phyloP scores from a whole-genome alignment of 1,140 invertebrate genomes.

The Philotrypesis tridentata region DNA sequence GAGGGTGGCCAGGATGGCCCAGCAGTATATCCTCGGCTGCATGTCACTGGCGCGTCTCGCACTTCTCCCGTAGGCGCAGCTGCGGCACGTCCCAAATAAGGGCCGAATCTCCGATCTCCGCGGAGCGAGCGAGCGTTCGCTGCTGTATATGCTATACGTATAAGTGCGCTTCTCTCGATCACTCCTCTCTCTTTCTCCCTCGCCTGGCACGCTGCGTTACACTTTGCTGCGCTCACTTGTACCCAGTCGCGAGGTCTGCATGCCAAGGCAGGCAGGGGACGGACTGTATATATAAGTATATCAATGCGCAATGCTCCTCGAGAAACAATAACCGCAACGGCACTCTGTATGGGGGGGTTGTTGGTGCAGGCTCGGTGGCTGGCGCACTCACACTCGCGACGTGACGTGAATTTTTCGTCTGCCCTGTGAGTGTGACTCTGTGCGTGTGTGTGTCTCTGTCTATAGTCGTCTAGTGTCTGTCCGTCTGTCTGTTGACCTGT shows the following conservation, averaged over 20 bases:
- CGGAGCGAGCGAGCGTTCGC: too few relatives aligned
- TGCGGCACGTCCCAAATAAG: constrained; percentile 25
- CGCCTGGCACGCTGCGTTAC: neutral
- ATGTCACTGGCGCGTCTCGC: constrained; percentile 48
- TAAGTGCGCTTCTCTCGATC: neutral
- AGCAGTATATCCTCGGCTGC: constrained; percentile 66
- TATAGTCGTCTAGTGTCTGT: too few relatives aligned
- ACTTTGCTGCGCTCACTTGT: neutral
- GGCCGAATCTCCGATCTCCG: neutral
- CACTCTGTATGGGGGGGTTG: too few relatives aligned
- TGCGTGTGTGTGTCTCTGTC: too few relatives aligned
- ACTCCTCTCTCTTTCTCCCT: neutral
- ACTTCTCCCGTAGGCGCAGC: neutral
- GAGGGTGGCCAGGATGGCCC: constrained; percentile 59
- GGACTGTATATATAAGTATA: neutral
- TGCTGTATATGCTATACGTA: too few relatives aligned
- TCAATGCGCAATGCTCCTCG: neutral
- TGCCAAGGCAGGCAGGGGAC: neutral
- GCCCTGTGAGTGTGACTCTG: too few relatives aligned
- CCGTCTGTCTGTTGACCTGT: too few relatives aligned
- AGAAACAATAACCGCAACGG: too few relatives aligned
- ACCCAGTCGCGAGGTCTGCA: neutral
- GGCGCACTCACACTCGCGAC: too few relatives aligned
- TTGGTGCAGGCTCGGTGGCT: too few relatives aligned
- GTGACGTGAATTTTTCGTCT: too few relatives aligned